Conservation (phyloP, 53 echinoderm and acorn worm species). For the Mesocentrotus franciscanus region DNA sequence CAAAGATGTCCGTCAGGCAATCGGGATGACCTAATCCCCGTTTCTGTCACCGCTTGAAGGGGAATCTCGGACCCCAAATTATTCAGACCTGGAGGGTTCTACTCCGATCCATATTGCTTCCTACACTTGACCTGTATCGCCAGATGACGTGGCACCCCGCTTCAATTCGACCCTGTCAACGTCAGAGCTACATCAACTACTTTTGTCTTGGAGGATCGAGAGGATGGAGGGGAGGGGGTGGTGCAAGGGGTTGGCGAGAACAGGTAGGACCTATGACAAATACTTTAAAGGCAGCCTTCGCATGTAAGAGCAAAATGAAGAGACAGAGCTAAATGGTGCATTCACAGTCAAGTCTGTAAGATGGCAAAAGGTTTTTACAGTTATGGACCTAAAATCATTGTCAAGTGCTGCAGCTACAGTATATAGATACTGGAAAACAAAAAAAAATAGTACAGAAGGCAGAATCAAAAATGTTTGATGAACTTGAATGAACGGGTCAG, state of each 20-base stretch:
- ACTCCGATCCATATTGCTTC: conserved; percentile 52
- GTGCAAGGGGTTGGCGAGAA: not conserved
- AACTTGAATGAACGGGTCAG: too few relatives aligned
- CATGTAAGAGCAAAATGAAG: not conserved
- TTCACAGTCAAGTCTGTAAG: not conserved
- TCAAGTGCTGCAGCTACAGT: too few relatives aligned
- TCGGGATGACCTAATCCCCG: conserved; percentile 38
- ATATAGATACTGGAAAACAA: too few relatives aligned
- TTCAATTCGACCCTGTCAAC: conserved; percentile 8
- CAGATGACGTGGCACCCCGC: conserved; percentile 60
- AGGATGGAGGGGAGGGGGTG: not conserved
- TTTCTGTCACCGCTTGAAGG: conserved; percentile 26
- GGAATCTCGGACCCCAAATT: not conserved
- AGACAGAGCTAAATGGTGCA: not conserved
- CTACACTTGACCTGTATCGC: conserved; percentile 58
- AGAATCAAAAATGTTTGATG: too few relatives aligned
- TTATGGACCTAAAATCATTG: too few relatives aligned
- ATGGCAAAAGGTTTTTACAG: not conserved
- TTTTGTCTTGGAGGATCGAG: not conserved
- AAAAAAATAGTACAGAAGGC: too few relatives aligned
- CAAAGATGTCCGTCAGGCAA: conserved; percentile 21
- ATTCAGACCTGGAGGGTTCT: conserved; percentile 41
- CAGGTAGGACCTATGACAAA: not conserved
- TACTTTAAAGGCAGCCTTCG: not conserved
- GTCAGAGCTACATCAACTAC: not conserved